Base-by-base conservation (phyloP, 37 sponge, comb jelly and placozoan genomes). In the Chondrilla cf. caribensis region DNA sequence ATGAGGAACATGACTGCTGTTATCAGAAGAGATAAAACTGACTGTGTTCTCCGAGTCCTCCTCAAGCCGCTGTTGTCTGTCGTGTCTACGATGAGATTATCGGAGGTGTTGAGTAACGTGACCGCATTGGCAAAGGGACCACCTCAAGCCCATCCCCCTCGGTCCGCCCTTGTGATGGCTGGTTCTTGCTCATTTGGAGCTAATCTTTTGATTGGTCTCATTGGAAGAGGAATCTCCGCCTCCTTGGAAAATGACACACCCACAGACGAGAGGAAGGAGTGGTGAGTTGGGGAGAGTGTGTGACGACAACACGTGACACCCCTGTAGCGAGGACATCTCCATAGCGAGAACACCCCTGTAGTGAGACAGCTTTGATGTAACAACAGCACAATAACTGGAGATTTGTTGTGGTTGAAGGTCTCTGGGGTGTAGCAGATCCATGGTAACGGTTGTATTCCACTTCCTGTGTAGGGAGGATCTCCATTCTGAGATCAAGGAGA, bases 141-240 rank as follows among this genome's bases (percentile, higher is more conserved):
- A 1, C 43, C 76, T 14, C 76, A 73, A 25, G 76, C 43, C 76
- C 41, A 73, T 22, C 76, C 76, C 21, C 76, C 76, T 2, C 38
- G 76, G 11, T 43, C 76, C 6, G 76, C 76, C 76, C 76, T 73
- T 0, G 43, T 73, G 21, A 73, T 73, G 76, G 76, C 76, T 15
- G 76, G 42, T 3, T 43, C 41, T 2, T 37, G 18, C 24, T 9
- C 38, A n/a, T 73, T 73, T 73, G 76, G 76, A 3, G 44, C 76
- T 76, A 58, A 78, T 80, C 25, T 91, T 85, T 38, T 87, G 79
- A 31, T 81, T 78, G 43, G 81, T 60, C 70, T 78, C 58, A 87
- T 70, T 47, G 62, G 60, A 15, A 54, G 64, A 37, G 91, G 88
- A 87, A 84, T 1, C 24, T 37, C 38, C 17, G 35, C 35, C 17